A percentile compares a stretch with the other conserved stretches of the same genome.
Evolutionary conservation across 2,888 invertebrate species (phyloP).

Genomic region (Agapetus fuscipes): DNA sequence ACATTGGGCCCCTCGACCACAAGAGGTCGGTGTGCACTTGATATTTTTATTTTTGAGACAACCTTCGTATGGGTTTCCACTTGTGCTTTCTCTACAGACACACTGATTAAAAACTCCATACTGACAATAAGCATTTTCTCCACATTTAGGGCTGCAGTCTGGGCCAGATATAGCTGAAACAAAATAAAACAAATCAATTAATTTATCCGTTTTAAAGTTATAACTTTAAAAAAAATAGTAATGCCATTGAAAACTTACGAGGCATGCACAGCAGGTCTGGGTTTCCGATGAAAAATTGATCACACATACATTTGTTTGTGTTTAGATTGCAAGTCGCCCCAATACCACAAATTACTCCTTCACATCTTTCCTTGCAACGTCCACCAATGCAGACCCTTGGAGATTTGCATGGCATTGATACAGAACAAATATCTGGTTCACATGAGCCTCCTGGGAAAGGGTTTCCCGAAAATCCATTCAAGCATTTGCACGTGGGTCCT

Average conservation of each 20-base stretch:
- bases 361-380: conserved; percentile 81
- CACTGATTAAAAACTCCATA: conserved; percentile 70
- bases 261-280: conserved; percentile 86
- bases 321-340: conserved; percentile 77
- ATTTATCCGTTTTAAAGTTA: too few relatives aligned
- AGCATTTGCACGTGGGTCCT: conserved; percentile 83
- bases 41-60: conserved; percentile 64
- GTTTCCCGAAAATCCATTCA: conserved; percentile 78
- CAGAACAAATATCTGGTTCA: conserved; percentile 70
- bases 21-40: conserved; percentile 61
- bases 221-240: too few relatives aligned
- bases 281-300: conserved; percentile 80
- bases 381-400: conserved; percentile 79
- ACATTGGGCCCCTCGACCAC: conserved; percentile 74
- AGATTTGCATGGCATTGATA: conserved; percentile 63
- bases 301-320: conserved; percentile 77
- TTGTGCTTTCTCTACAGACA: conserved; percentile 73
- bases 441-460: conserved; percentile 88
- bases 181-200: conserved; percentile 21
- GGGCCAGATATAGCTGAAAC: conserved; percentile 66
- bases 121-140: conserved; percentile 77
- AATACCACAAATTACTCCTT: conserved; percentile 77
- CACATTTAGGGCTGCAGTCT: conserved; percentile 70
- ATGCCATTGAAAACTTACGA: too few relatives aligned
- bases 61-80: conserved; percentile 79